Conservation (phyloP, 2,888 invertebrate species). For the Leptinotarsa tumamoca region DNA sequence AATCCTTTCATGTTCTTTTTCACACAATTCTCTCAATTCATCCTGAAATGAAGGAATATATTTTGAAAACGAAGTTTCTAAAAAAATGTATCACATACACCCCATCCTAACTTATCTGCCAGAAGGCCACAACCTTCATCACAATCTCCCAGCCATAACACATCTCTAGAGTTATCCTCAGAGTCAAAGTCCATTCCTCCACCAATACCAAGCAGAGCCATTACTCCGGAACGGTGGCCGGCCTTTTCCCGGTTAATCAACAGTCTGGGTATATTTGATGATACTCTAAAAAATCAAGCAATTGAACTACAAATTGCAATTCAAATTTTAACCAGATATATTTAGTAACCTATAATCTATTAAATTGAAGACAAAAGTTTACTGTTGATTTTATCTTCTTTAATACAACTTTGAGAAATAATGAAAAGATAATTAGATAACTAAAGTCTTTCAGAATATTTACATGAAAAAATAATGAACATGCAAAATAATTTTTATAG, state of each 20-base stretch:
- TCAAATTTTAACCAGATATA: background rate
- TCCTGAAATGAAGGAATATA: constrained; percentile 38
- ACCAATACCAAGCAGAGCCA: constrained; percentile 64
- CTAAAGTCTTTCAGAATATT: too few relatives aligned
- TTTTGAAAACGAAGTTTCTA: background rate
- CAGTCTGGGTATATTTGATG: constrained; percentile 80
- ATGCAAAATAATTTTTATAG: too few relatives aligned
- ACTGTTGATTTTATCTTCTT: too few relatives aligned
- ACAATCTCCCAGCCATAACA: constrained; percentile 86
- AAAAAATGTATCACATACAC: constrained; percentile 68
- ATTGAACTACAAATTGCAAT: background rate
- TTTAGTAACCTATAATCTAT: too few relatives aligned
- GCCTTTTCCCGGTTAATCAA: constrained; percentile 89
- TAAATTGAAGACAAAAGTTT: too few relatives aligned
- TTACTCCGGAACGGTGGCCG: constrained; percentile 65
- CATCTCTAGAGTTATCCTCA: constrained; percentile 75
- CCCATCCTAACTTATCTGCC: constrained; percentile 84
- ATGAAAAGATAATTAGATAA: too few relatives aligned
- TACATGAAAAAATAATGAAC: too few relatives aligned
- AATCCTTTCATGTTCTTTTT: constrained; percentile 50
- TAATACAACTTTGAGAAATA: too few relatives aligned
- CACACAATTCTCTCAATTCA: constrained; percentile 49
- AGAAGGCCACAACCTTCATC: constrained; percentile 82
- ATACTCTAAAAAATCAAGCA: constrained; percentile 68
- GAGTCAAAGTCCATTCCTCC: constrained; percentile 79